A percentile compares a stretch with the other conserved stretches of the same genome.
phyloP scores from a whole-genome alignment of 2,888 invertebrate genomes.

The Plusia festucae region DNA sequence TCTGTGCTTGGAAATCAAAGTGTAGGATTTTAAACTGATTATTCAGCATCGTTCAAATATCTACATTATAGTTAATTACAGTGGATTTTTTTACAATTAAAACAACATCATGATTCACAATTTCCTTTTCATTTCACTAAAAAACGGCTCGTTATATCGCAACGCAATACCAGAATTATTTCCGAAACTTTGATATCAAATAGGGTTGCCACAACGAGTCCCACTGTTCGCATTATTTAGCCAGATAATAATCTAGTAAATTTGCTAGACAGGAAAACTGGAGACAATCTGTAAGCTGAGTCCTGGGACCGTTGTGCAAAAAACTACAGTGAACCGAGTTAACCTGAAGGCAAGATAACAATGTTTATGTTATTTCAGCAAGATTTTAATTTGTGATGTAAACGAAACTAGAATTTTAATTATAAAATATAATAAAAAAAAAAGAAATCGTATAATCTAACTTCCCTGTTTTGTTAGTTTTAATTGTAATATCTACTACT shows the following conservation, averaged over 20 bases:
- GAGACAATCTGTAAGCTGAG: constrained; percentile 45
- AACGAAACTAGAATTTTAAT: not conserved
- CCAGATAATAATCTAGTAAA: constrained; percentile 69
- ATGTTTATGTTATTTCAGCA: not conserved
- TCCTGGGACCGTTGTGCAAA: constrained; percentile 39
- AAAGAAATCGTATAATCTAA: no score
- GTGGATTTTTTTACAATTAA: no score
- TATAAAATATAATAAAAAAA: no score
- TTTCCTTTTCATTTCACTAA: constrained; percentile 10
- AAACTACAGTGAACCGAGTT: constrained; percentile 25
- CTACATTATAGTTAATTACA: no score
- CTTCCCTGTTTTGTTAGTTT: no score
- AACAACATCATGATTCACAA: not conserved
- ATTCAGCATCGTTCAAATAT: no score
- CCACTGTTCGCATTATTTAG: constrained; percentile 66
- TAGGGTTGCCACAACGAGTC: constrained; percentile 52
- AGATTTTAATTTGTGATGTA: not conserved
- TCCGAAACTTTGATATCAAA: constrained; percentile 10
- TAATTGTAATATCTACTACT: no score
- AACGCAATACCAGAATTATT: constrained; percentile 18
- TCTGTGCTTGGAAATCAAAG: no score
- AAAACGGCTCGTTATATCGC: constrained; percentile 1
- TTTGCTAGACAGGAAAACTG: constrained; percentile 61
- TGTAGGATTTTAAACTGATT: no score
- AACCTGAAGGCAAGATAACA: not conserved